These are phyloP conservation scores for Archivesica marissinica DNA, from an alignment of 1,140 invertebrate species.

Conservation along the genomic window DNA sequence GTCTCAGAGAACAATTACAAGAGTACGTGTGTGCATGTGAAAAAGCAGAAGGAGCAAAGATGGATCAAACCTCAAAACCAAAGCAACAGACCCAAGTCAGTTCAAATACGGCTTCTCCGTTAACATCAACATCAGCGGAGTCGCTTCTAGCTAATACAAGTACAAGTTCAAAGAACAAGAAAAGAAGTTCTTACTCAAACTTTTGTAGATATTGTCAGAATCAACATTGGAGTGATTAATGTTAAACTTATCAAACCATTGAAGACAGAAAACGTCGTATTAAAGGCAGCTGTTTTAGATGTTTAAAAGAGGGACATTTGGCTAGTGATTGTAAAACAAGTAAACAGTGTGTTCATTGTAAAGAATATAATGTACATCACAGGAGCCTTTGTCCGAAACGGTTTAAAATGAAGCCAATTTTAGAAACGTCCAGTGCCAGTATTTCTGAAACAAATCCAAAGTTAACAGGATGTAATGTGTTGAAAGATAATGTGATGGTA, in stretches of 20 bases:
- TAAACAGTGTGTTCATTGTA: slow-evolving; percentile 36
- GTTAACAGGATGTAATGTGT: background rate
- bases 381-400: slow-evolving; percentile 34
- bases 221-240: slow-evolving; percentile 50
- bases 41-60: background rate
- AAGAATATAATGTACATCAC: slow-evolving; percentile 46
- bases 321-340: background rate
- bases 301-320: slow-evolving; percentile 3
- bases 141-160: background rate
- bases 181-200: background rate
- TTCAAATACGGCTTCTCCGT: no score
- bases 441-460: background rate
- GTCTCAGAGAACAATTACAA: background rate
- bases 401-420: slow-evolving; percentile 9
- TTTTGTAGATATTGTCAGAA: slow-evolving; percentile 53
- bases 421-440: background rate
- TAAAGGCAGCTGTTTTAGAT: background rate
- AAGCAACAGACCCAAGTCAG: background rate
- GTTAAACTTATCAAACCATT: slow-evolving; percentile 21
- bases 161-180: background rate
- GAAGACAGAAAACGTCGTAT: slow-evolving; percentile 1
- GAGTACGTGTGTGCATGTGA: background rate
- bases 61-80: background rate
- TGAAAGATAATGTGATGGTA: background rate
- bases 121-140: background rate